These are phyloP conservation scores for Cossypha heuglini DNA, from an alignment of 2,797 vertebrate species.

Conservation along the genomic window DNA sequence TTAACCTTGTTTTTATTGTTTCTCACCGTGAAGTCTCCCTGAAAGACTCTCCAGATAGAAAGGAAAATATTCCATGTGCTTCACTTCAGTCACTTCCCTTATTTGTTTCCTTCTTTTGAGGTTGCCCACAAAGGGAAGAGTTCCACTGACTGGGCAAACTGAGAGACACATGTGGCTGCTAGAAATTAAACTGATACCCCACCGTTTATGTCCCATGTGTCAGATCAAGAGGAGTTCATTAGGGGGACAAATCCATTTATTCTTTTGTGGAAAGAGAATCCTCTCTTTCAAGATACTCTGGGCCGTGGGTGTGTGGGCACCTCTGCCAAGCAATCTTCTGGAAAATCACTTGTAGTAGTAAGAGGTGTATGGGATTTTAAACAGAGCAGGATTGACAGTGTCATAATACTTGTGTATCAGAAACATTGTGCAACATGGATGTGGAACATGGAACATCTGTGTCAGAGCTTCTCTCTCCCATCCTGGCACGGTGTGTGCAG, in stretches of 20 bases:
- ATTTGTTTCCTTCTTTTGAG: background rate
- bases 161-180: background rate
- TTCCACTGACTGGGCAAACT: background rate
- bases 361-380: background rate
- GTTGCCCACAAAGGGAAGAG: background rate
- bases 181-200: background rate
- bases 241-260: background rate
- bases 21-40: background rate
- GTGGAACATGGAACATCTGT: background rate
- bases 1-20: background rate
- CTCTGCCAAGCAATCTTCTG: background rate
- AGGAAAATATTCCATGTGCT: background rate
- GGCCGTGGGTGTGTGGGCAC: background rate
- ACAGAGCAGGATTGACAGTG: background rate
- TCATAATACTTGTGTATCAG: background rate
- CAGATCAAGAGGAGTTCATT: background rate
- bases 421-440: background rate
- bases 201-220: background rate
- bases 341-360: background rate
- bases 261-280: background rate
- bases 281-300: background rate
- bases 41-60: background rate
- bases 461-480: background rate
- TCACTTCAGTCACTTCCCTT: background rate
- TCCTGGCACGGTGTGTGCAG: fast-evolving